Conservation (phyloP, 92 coral and sea anemone species). For the Parazoanthus atlanticus region DNA sequence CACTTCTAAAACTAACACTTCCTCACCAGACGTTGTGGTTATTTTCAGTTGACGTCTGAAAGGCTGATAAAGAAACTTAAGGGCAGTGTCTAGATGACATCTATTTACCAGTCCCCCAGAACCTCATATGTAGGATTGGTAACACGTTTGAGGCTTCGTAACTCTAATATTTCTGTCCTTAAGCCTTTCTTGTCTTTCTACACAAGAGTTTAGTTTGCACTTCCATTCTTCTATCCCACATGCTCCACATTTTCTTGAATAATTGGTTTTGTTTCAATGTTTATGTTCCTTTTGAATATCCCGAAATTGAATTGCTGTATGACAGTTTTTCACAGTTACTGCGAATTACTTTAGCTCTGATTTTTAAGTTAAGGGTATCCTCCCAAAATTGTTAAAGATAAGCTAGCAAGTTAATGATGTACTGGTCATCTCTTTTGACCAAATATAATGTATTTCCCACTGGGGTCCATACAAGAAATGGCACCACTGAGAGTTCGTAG, state of each 20-base stretch:
- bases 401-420: constrained; percentile 18
- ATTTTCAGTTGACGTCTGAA: constrained; percentile 42
- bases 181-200: constrained; percentile 1
- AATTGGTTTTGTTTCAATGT: not conserved
- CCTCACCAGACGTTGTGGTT: not conserved
- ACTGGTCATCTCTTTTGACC: constrained; percentile 57
- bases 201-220: constrained; percentile 57
- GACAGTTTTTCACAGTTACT: not conserved
- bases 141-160: constrained; percentile 26
- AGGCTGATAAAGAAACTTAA: constrained; percentile 50
- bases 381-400: constrained; percentile 55
- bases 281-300: not conserved
- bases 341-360: constrained; percentile 39
- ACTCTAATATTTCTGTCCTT: not conserved
- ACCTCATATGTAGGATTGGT: constrained; percentile 47
- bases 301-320: constrained; percentile 28
- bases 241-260: constrained; percentile 38
- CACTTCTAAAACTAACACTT: constrained; percentile 26
- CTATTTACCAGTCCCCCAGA: constrained; percentile 49
- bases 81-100: constrained; percentile 65
- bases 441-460: constrained; percentile 49
- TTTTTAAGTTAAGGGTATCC: constrained; percentile 47
- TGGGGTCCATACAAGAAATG: constrained; percentile 67
- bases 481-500: constrained; percentile 40
- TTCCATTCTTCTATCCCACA: constrained; percentile 57